A percentile compares a stretch with the other conserved stretches of the same genome.
These are phyloP conservation scores for Hucho hucho DNA, from an alignment of 2,113 vertebrate genomes.

Conservation along the genomic window DNA sequence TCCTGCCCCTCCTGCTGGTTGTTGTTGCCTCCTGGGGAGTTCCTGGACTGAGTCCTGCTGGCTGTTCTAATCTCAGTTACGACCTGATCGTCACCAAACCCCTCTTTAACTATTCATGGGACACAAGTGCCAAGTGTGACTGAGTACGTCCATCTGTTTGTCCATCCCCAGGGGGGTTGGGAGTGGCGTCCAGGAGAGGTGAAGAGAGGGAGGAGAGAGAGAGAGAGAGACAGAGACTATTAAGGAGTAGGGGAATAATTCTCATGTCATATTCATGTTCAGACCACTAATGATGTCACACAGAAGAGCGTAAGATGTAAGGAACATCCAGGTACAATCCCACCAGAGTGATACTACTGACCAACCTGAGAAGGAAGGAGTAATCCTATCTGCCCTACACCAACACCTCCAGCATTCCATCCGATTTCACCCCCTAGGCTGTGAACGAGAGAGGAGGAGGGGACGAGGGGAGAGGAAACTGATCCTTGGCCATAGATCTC, in stretches of 20 bases:
- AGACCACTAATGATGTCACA: neutral
- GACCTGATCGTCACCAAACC: neutral
- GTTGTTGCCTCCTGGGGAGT: too few species aligned
- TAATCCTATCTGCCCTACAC: neutral
- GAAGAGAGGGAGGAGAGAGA: neutral
- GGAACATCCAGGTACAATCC: neutral
- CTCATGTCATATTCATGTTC: neutral
- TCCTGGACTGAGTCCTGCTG: neutral
- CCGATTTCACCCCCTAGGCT: neutral
- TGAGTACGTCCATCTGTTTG: neutral
- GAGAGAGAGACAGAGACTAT: neutral
- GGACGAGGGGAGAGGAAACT: neutral
- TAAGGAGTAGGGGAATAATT: neutral
- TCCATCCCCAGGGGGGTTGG: neutral
- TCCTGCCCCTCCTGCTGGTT: too few species aligned
- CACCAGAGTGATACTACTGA: neutral
- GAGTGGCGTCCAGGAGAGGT: too few species aligned
- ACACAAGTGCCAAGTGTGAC: neutral
- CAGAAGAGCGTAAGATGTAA: neutral
- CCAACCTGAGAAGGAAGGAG: neutral
- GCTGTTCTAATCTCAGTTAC: neutral
- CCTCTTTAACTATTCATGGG: conserved; percentile 1
- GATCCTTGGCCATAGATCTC: neutral
- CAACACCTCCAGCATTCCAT: neutral
- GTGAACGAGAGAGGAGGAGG: neutral